Base-by-base conservation (phyloP, 2,113 vertebrate genomes). In the Nothobranchius kuhntae region DNA sequence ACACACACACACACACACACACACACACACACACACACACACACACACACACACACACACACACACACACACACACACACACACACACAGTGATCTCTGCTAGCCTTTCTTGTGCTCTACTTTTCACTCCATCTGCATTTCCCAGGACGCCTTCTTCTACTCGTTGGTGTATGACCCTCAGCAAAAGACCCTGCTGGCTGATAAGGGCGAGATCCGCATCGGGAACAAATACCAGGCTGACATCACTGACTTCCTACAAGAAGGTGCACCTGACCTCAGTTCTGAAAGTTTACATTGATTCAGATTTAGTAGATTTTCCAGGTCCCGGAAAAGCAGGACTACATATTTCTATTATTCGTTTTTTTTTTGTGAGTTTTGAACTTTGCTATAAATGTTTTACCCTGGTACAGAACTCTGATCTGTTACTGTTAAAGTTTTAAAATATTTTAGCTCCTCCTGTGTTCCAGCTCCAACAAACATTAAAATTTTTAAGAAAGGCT, bases 71-170 rank as follows among this genome's bases (percentile, higher is more conserved):
- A 40, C 38, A 40, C 38, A 40, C 38, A 40, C 38, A 40, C 38
- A 40, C 38, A 40, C 38, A 40, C 38, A 40, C 38, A 40, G 3
- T 1, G 67, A 6, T 24, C 50, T 63, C 24, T 15, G 10, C 46
- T 68, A n/a, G 44, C 65, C 63, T 60, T 6, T 78, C 62, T 80
- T 6, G 10, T 70, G 74, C 62, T 62, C 75, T 46, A 24, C 74
- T 71, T 51, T 66, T 86, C 65, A 50, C 46, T 66, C 53, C 45
- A 42, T 75, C 45, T 80, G 24, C 68, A 61, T 87, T 86, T 77
- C 62, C 67, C 90, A 99, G 97, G 97, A 99, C 89, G 95, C 96
- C 71, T 99, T 99, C 93, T 99, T 98, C 92, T 99, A 99, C 91
- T 99, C 96, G 6, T 90, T 99, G 76, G 96, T 99, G 47, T 99